Conservation (phyloP, 2,888 invertebrate genomes). For the Scaeva pyrastri region DNA sequence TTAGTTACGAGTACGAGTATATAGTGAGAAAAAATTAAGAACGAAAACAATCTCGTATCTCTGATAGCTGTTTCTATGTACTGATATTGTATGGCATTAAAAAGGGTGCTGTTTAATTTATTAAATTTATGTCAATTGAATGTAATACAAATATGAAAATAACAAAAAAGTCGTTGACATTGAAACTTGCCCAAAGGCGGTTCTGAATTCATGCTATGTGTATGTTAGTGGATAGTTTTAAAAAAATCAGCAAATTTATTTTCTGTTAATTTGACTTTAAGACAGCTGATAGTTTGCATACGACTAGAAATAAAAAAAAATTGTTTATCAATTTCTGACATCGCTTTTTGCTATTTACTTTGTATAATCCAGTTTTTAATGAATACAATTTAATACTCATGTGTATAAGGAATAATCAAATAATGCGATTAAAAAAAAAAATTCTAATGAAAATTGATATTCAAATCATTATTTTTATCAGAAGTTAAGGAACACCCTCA, state of each 20-base stretch:
- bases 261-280: background rate
- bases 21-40: background rate
- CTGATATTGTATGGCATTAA: background rate
- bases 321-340: slow-evolving; percentile 3
- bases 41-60: slow-evolving; percentile 1
- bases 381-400: background rate
- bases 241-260: background rate
- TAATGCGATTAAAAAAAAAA: background rate
- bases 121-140: slow-evolving; percentile 17
- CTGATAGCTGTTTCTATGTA: background rate
- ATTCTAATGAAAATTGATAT: slow-evolving; percentile 5
- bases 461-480: slow-evolving; percentile 13
- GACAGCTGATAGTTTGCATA: slow-evolving; percentile 8
- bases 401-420: slow-evolving; percentile 4
- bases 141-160: background rate
- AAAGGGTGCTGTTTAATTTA: slow-evolving; percentile 4
- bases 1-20: background rate
- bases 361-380: background rate
- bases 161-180: slow-evolving; percentile 13
- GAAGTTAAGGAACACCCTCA: background rate
- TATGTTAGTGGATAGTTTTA: background rate
- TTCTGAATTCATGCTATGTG: background rate
- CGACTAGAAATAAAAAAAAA: no score
- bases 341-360: background rate
- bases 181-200: background rate